These are phyloP conservation scores for Cecidostiba fungosa DNA, from an alignment of 2,888 invertebrate genomes.

Conservation along the genomic window DNA sequence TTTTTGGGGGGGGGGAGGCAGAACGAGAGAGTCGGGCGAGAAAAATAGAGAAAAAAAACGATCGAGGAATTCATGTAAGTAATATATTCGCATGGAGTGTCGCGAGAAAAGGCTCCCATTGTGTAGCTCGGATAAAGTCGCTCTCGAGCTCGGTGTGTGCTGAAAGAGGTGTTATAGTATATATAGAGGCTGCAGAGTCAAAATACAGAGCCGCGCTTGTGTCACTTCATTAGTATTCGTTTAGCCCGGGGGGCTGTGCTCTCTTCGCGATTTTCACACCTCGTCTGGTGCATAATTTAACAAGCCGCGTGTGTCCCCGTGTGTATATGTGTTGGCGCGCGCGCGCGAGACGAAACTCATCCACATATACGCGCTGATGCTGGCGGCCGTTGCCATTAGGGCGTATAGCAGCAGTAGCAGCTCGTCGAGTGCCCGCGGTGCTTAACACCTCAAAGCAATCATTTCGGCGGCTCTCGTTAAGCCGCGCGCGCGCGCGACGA, in stretches of 20 bases:
- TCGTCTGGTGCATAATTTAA: slow-evolving; percentile 63
- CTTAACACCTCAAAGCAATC: slow-evolving; percentile 64
- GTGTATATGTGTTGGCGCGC: not conserved
- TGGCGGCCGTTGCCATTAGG: slow-evolving; percentile 43
- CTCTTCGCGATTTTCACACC: slow-evolving; percentile 63
- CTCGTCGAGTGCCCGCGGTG: slow-evolving; percentile 55
- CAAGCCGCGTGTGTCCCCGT: slow-evolving; percentile 20
- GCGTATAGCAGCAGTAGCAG: not conserved
- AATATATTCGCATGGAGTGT: not conserved
- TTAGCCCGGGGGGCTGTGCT: slow-evolving; percentile 50
- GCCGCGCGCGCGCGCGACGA: slow-evolving; percentile 43
- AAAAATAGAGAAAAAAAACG: too few relatives aligned
- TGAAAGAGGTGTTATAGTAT: too few relatives aligned
- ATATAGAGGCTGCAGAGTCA: not conserved
- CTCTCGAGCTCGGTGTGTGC: too few relatives aligned
- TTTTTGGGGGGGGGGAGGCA: too few relatives aligned
- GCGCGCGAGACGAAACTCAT: not conserved
- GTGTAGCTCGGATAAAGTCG: not conserved
- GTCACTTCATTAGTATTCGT: slow-evolving; percentile 62
- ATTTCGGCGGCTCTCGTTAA: slow-evolving; percentile 63
- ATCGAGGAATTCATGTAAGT: not conserved
- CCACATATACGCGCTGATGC: not conserved
- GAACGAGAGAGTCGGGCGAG: not conserved
- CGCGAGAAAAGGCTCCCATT: not conserved
- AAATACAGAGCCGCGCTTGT: slow-evolving; percentile 26